A percentile compares a stretch with the other conserved stretches of the same genome.
Evolutionary conservation across 2,113 vertebrate genomes (phyloP).

Genomic region (Psilopogon haemacephalus): DNA sequence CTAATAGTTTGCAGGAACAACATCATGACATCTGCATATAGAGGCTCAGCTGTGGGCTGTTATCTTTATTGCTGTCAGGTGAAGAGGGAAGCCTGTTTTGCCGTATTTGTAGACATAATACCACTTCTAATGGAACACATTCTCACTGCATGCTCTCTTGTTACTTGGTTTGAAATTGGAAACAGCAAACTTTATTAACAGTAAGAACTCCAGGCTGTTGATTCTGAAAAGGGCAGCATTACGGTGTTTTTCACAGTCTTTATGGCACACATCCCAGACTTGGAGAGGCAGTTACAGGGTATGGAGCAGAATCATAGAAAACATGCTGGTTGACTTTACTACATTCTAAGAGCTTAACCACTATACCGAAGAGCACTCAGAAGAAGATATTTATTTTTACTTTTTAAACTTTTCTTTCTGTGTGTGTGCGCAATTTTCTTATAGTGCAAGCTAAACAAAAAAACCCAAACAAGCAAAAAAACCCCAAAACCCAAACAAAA

Average conservation of each 20-base stretch:
- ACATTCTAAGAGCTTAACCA: background rate
- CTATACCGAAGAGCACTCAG: background rate
- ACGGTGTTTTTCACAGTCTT: background rate
- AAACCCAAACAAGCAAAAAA: background rate
- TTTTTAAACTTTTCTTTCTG: too few relatives aligned
- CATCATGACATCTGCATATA: background rate
- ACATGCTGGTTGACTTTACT: background rate
- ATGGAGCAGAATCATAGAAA: background rate
- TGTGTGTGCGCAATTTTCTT: background rate
- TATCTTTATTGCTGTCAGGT: background rate
- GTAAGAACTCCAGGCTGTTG: background rate
- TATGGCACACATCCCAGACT: background rate
- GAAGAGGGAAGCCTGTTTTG: background rate
- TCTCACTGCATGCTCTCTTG: background rate
- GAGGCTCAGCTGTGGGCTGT: background rate
- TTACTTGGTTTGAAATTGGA: background rate
- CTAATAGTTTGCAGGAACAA: background rate
- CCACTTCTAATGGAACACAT: background rate
- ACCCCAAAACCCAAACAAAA: background rate
- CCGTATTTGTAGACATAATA: accelerated
- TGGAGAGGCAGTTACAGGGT: background rate
- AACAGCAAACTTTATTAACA: background rate
- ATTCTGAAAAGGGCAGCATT: background rate
- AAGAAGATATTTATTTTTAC: background rate
- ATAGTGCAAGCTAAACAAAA: background rate